Base-by-base conservation (phyloP, 2,888 invertebrate species). In the Pegoplata infirma region DNA sequence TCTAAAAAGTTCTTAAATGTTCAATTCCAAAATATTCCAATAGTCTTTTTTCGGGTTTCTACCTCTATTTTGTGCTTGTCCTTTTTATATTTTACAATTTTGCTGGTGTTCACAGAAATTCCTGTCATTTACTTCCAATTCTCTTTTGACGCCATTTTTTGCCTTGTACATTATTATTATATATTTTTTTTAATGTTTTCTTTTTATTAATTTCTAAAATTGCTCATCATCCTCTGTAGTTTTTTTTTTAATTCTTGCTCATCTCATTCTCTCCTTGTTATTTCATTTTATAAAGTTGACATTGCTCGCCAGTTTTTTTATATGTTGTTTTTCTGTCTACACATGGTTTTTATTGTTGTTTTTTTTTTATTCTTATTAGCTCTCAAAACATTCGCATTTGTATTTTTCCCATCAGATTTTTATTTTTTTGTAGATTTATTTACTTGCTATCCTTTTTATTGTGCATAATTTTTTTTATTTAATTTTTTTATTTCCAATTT, bases 141-240 rank as follows among this genome's bases (percentile, higher is more conserved):
- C 67, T 79, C 67, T 79, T 79, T 67, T 47, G 61, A 72, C 68
- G 66, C 69, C 59, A 69, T 71, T 32, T 51, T 67, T 64, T 67
- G 44, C 28, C 32, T 74, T 49, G n/a, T n/a, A n/a, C n/a, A n/a
- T n/a, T n/a, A n/a, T n/a, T n/a, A n/a, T n/a, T n/a, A n/a, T n/a
- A 14, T 64, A 36, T 61, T 21, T 61, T 59, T 21, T 36, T 61
- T n/a, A n/a, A 8, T 44, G 40, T 67, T 40, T 55, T 14, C 16
- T 16, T 36, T 40, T 16, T 36, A 21, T 17, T 17, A 8, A 16
- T 21, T 32, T 36, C 32, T 12, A 17, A 69, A 61, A 59, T 56
- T 77, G 49, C 47, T 73, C 51, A 44, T 63, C 36, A 12, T 58
- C 16, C 21, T 17, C 32, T 21, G 5, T 14, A 12, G 32, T 61